These are phyloP conservation scores for Maniola hyperantus DNA, from an alignment of 2,888 invertebrate genomes.

Conservation along the genomic window DNA sequence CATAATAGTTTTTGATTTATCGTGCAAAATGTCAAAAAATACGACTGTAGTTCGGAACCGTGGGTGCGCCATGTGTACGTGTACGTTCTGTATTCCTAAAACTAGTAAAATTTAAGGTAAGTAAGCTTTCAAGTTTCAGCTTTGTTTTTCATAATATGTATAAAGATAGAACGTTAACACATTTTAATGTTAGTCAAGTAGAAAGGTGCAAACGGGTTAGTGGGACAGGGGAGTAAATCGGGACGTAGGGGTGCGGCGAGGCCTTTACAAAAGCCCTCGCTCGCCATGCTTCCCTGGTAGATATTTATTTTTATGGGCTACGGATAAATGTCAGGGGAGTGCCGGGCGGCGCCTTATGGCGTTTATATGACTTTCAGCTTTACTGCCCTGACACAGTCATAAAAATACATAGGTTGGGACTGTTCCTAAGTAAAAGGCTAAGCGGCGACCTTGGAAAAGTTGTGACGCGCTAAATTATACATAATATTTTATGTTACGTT, in stretches of 20 bases:
- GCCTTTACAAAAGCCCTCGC: constrained; percentile 71
- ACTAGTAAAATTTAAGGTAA: no score
- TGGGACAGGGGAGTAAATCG: constrained; percentile 61
- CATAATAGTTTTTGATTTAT: no score
- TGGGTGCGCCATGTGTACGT: no score
- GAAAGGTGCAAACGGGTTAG: constrained; percentile 57
- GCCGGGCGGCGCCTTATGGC: constrained; percentile 64
- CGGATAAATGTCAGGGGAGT: constrained; percentile 79
- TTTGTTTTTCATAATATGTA: no score
- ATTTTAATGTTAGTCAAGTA: constrained; percentile 26
- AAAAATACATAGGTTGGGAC: constrained; percentile 19
- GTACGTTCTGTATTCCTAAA: no score
- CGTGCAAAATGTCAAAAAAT: no score
- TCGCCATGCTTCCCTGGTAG: constrained; percentile 72
- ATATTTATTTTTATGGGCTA: constrained; percentile 80
- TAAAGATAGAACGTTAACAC: not conserved
- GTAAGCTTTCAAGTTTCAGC: no score
- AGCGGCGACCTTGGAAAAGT: constrained; percentile 26
- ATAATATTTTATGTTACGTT: no score
- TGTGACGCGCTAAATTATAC: not conserved
- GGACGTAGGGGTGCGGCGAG: constrained; percentile 66
- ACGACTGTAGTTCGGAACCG: no score
- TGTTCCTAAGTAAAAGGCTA: constrained; percentile 35
- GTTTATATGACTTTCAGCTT: constrained; percentile 61
- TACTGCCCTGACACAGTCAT: constrained; percentile 51